Conservation (phyloP, 2,113 vertebrate species). For the Phainopepla nitens region DNA sequence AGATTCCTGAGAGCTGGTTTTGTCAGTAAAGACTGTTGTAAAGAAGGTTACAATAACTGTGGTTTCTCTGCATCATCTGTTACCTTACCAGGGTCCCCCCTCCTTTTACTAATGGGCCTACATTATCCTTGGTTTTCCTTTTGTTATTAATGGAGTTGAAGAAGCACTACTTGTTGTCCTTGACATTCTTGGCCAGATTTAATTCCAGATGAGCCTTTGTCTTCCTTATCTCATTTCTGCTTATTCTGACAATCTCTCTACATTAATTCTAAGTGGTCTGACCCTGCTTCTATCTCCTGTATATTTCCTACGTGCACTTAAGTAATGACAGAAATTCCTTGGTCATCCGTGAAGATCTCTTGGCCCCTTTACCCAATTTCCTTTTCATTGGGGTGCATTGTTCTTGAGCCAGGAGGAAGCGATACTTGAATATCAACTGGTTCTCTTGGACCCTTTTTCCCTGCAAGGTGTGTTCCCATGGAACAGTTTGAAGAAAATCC, state of each 20-base stretch:
- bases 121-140: neutral
- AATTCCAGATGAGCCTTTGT: neutral
- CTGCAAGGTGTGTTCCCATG: neutral
- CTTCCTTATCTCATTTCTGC: neutral
- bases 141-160: neutral
- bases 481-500: neutral
- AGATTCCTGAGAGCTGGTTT: neutral
- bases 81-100: neutral
- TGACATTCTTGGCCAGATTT: neutral
- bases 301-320: fast-evolving
- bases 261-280: neutral
- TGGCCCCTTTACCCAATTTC: neutral
- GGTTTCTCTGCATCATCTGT: neutral
- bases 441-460: neutral
- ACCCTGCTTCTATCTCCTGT: neutral
- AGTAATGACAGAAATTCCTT: neutral
- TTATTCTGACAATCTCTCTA: neutral
- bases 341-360: neutral
- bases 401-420: neutral
- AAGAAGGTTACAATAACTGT: neutral
- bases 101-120: neutral
- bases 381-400: neutral
- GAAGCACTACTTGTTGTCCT: neutral
- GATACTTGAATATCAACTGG: neutral
- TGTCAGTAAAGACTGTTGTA: neutral